Base-by-base conservation (phyloP, 2,888 invertebrate genomes). In the Plagiodera versicolora region DNA sequence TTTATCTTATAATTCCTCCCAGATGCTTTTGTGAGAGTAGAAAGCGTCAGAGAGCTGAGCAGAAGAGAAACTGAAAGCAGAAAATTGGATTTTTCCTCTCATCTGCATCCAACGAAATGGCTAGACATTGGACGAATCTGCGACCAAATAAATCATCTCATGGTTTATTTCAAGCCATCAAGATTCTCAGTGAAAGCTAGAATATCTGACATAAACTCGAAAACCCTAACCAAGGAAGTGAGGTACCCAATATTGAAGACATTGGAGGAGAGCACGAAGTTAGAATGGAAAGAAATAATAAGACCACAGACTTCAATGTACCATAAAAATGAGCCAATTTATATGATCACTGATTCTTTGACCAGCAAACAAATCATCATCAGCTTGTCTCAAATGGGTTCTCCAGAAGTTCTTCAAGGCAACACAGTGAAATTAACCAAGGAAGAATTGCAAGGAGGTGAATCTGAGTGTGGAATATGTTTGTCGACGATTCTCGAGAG, bases 81-180 rank as follows among this genome's bases (percentile, higher is more conserved):
- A 56, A 45, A 18, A 54, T 20, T 16, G 11, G n/a, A 54, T 32
- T 30, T n/a, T 24, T 8, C 16, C 5, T 50, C 64, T 1, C 20
- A 63, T 56, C 66, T 67, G 2, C 74, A 77, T 64, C 71, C 73
- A 4, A 70, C 72, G 17, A 51, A 72, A 39, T 80, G 79, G 79
- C 61, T 71, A 9, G 74, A 77, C 58, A 78, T 76, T 55, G 67
- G 72, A 6, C 67, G 75, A 30, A 48, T 80, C 1, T 64, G 63
- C 10, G 18, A 58, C 4, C 60, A 70, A 8, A 67, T 80, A 4
- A 60, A 63, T 6, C 28, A 57, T 18, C 16, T 79, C 3, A 67
- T 62, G 8, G 69, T 79, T 16, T 79, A 74, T 63, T 76, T 75
- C 50, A 77, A 75, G 60, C 72, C 77, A 0, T 74, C 75, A 2